Evolutionary conservation across 2,888 invertebrate species (phyloP).

Genomic region (Cantharis lateralis): DNA sequence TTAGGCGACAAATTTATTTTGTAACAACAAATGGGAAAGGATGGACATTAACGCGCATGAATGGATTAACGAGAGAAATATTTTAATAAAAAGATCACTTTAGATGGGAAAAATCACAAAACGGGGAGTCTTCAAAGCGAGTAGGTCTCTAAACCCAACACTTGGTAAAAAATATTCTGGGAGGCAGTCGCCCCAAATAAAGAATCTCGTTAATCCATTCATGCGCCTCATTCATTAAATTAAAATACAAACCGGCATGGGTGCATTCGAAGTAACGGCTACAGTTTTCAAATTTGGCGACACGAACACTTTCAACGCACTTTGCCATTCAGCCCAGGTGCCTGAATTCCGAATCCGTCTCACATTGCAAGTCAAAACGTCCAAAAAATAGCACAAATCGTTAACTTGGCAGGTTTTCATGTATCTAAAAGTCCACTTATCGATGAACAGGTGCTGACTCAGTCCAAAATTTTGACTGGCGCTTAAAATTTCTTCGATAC

Average conservation of each 20-base stretch:
- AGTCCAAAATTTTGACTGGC: constrained; percentile 40
- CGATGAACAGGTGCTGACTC: constrained; percentile 48
- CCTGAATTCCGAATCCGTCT: constrained; percentile 36
- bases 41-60: no score
- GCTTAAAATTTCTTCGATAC: constrained; percentile 42
- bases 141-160: no score
- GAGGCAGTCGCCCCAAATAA: no score
- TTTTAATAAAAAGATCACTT: no score
- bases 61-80: no score
- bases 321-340: constrained; percentile 46
- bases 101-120: no score
- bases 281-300: constrained; percentile 45
- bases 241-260: constrained; percentile 27
- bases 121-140: no score
- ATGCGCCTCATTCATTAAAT: no score
- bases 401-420: constrained; percentile 43
- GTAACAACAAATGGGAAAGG: no score
- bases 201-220: no score
- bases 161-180: no score
- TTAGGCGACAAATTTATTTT: no score
- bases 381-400: constrained; percentile 44
- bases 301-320: constrained; percentile 41
- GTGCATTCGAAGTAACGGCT: constrained; percentile 34
- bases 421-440: constrained; percentile 49
- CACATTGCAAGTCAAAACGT: constrained; percentile 41